Percentiles rank a stretch among this genome's conserved stretches.
Conservation (phyloP, 2,888 invertebrate genomes). For the Slavum lentiscoides region DNA sequence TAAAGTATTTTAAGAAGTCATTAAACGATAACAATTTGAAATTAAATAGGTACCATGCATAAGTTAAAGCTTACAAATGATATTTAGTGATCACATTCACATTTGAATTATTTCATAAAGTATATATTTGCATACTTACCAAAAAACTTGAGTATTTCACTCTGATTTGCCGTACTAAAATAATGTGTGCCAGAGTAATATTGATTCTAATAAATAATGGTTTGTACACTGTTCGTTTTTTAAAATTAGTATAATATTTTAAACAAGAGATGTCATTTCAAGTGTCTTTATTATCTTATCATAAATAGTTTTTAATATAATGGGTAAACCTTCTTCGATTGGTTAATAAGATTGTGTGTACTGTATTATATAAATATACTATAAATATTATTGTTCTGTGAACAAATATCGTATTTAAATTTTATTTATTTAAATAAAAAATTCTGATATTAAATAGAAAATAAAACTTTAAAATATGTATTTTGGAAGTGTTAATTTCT, state of each 20-base stretch:
- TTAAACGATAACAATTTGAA: not conserved
- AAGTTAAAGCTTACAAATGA: not conserved
- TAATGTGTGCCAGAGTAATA: not conserved
- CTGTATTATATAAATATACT: not conserved
- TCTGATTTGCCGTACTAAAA: not conserved
- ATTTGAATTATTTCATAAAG: not conserved
- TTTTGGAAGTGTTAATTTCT: not conserved
- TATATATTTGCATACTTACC: constrained; percentile 22
- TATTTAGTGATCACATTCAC: not conserved
- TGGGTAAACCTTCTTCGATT: constrained; percentile 15
- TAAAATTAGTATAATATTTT: constrained; percentile 19
- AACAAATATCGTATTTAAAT: not conserved
- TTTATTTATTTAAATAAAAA: not conserved
- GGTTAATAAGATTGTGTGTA: not conserved
- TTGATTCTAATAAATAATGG: not conserved
- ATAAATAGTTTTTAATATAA: constrained; percentile 7
- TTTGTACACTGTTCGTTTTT: constrained; percentile 25
- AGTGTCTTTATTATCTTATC: constrained; percentile 47
- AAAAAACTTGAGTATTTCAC: constrained; percentile 6
- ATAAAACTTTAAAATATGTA: not conserved
- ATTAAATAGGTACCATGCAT: not conserved
- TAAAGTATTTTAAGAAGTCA: too few species aligned
- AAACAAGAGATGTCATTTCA: constrained; percentile 11
- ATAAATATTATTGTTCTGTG: not conserved
- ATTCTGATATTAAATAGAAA: not conserved